Base-by-base conservation (phyloP, 1,140 invertebrate genomes). In the Propsilocerus akamusi region DNA sequence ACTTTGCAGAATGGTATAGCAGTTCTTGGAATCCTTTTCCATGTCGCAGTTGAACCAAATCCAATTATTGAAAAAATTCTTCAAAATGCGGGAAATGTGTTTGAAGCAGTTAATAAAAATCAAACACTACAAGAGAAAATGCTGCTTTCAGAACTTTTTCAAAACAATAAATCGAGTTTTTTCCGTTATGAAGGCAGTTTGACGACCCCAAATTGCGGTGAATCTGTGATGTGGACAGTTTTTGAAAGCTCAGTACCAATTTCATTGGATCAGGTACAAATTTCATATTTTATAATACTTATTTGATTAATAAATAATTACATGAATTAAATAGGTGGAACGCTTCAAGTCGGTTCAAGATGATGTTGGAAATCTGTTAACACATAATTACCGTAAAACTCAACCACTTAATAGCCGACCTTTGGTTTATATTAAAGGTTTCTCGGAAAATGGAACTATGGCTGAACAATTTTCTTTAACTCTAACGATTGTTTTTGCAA, bases 191-290 rank as follows among this genome's bases (percentile, higher is more conserved):
- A 72, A 5, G 84, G 46, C 14, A 25, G 14, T 8, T 41, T 41
- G 34, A 41, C 34, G 17, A 41, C 34, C 5, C 34, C 34, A 41
- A 8, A 63, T 1, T 88, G 84, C 54, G 71, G 73, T 34, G 81
- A 86, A 58, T 69, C 72, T 20, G 81, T 87, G 2, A 71, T 73
- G 2, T 88, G 84, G 84, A 80, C 79, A 5, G 68, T 88, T 3
- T 71, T 85, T 49, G 68, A 72, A 1, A 63, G 74, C 28, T 72
- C 72, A 32, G 59, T 76, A 22, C 66, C 69, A 0, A 71, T 85
- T 26, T 76, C 76, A 0, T 56, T 69, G 26, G 54, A 64, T 8
- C 77, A 81, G 68, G 76, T 78, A 37, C 25, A 10, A 22, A 47
- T 46, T 49, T 17, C 37, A 32, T 10, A 25, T 12, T 48, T 52